phyloP scores from a whole-genome alignment of 2,888 invertebrate species.

The Xestia sexstrigata region DNA sequence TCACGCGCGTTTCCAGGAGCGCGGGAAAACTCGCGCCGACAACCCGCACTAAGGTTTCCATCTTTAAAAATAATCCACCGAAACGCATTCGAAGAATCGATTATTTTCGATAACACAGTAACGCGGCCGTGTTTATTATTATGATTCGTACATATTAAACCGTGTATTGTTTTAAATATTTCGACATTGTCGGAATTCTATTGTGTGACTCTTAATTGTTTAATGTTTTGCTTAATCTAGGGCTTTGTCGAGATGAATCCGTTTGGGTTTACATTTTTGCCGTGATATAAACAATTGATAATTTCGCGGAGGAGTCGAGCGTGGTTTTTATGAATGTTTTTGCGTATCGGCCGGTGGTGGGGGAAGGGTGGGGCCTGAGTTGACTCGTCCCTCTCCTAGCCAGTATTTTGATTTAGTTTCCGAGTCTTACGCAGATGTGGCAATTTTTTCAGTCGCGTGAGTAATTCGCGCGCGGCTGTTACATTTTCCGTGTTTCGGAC shows the following conservation, averaged over 20 bases:
- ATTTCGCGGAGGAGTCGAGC: slow-evolving; percentile 87
- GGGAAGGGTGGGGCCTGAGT: slow-evolving; percentile 88
- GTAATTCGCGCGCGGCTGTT: slow-evolving; percentile 86
- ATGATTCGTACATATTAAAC: slow-evolving; percentile 84
- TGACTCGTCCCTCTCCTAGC: slow-evolving; percentile 90
- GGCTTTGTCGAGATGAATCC: slow-evolving; percentile 81
- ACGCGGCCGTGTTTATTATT: slow-evolving; percentile 84
- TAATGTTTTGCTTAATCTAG: slow-evolving; percentile 82
- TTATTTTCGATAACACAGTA: slow-evolving; percentile 79
- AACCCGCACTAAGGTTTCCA: slow-evolving; percentile 65
- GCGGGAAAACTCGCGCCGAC: slow-evolving; percentile 85
- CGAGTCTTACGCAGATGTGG: slow-evolving; percentile 90
- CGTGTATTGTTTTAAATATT: slow-evolving; percentile 86
- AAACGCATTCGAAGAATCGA: slow-evolving; percentile 73
- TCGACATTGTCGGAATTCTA: slow-evolving; percentile 86
- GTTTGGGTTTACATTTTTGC: slow-evolving; percentile 83
- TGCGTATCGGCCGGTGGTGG: slow-evolving; percentile 85
- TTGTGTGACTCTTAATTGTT: slow-evolving; percentile 86
- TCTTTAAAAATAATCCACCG: slow-evolving; percentile 70
- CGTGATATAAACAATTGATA: slow-evolving; percentile 88
- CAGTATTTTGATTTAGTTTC: slow-evolving; percentile 91
- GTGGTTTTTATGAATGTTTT: slow-evolving; percentile 90
- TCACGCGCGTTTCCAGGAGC: slow-evolving; percentile 80
- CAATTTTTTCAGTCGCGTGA: slow-evolving; percentile 90
- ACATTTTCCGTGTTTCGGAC: slow-evolving; percentile 79